Base-by-base conservation (phyloP, 2,888 invertebrate species). In the Ormyrus nitidulus region DNA sequence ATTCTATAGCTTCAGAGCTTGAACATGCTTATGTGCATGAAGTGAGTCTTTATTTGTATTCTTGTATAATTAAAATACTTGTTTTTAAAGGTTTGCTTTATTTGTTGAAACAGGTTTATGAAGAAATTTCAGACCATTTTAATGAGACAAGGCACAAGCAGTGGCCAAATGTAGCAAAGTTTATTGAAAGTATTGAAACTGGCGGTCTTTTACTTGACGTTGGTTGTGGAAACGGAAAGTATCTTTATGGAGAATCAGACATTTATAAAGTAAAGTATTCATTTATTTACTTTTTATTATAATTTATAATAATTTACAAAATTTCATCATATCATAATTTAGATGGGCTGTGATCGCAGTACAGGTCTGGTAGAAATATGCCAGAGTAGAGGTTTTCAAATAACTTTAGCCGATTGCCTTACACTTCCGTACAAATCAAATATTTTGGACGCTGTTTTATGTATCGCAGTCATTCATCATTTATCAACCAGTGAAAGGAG, bases 171-270 rank as follows among this genome's bases (percentile, higher is more conserved):
- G 98, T 99, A 0, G 92, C 94, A 0, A 92, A 95, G 83, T 99
- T 99, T 91, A 91, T 98, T 49, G 90, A 93, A 13, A 91, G 91
- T 6, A 93, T 97, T 83, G 89, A 93, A 0, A 79, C 89, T 0
- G 96, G 96, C 0, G 93, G 95, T 0, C 88, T 98, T 9, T 88
- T 99, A 11, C 88, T 98, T 5, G 99, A 99, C 91, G 94, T 99
- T 56, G 99, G 99, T 6, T 98, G 99, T 90, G 99, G 99, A 9
- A 99, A 99, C 92, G 99, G 99, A 59, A 99, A 99, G 92, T 99
- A 99, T 91, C 93, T 99, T 76, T 62, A 74, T 0, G 84, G 81
- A 58, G 56, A 85, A 48, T 7, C 73, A 70, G 58, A 64, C 64
- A 66, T 83, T 49, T 83, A 65, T 65, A 84, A 82, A 74, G 83